These are phyloP conservation scores for Drosophila cardini DNA, from an alignment of 1,140 invertebrate species.

Conservation along the genomic window DNA sequence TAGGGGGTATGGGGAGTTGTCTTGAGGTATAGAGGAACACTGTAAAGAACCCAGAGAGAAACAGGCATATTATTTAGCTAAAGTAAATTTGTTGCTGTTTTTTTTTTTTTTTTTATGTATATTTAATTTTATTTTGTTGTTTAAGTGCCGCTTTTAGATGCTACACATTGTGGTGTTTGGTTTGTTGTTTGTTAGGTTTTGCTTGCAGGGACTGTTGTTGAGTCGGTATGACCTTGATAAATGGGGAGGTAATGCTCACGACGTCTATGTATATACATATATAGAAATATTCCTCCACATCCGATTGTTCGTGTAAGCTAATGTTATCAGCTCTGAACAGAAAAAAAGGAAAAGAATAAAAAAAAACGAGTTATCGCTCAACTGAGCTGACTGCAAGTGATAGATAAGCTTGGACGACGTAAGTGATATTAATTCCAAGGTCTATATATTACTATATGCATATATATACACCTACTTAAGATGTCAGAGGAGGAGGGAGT, in stretches of 20 bases:
- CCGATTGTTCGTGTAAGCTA: constrained; percentile 22
- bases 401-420: constrained; percentile 31
- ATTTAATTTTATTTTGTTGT: constrained; percentile 13
- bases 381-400: constrained; percentile 16
- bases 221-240: constrained; percentile 32
- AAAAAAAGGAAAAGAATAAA: constrained; percentile 3
- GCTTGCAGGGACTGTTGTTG: constrained; percentile 10
- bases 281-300: constrained; percentile 1
- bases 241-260: constrained; percentile 29
- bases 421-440: constrained; percentile 48
- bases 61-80: constrained; percentile 73
- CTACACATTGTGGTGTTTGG: constrained; percentile 33
- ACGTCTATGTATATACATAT: constrained; percentile 1
- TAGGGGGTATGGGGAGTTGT: neutral
- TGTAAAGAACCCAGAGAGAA: constrained; percentile 77
- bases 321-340: constrained; percentile 46
- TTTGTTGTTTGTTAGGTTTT: constrained; percentile 16
- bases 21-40: constrained; percentile 57
- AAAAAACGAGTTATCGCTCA: constrained; percentile 25
- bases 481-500: neutral
- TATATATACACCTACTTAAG: neutral
- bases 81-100: constrained; percentile 61
- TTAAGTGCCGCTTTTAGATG: constrained; percentile 42
- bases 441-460: constrained; percentile 6
- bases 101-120: constrained; percentile 15